Percentiles rank a stretch among this genome's conserved stretches.
phyloP scores from a whole-genome alignment of 2,113 vertebrate genomes.

The Coptodon bakossiorum region DNA sequence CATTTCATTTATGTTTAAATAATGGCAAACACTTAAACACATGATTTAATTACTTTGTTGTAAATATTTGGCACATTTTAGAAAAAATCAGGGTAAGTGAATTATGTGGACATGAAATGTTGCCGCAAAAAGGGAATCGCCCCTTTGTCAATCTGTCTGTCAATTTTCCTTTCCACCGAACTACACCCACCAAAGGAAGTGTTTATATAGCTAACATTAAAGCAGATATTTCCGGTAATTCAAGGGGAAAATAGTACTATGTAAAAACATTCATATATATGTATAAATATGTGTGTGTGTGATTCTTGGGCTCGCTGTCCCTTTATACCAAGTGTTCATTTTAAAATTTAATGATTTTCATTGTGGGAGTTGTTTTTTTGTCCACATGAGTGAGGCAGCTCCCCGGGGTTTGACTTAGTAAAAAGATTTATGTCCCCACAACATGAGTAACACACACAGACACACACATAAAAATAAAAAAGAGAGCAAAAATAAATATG shows the following conservation, averaged over 20 bases:
- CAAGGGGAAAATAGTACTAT: background rate
- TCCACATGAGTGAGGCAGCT: background rate
- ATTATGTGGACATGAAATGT: background rate
- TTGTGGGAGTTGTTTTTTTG: background rate
- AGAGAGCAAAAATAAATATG: background rate
- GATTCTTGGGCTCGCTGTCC: background rate
- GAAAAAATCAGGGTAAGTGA: background rate
- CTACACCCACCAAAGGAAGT: background rate
- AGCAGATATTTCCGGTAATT: background rate
- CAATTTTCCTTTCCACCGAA: background rate
- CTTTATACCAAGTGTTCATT: rapidly evolving
- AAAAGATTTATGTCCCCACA: background rate
- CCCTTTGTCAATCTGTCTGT: background rate
- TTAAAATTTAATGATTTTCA: background rate
- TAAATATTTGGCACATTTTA: background rate
- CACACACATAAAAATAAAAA: background rate
- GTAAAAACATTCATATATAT: background rate
- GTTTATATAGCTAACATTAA: background rate
- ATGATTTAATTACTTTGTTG: background rate
- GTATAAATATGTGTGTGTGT: rapidly evolving
- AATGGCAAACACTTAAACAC: background rate
- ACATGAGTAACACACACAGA: background rate
- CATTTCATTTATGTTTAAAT: background rate
- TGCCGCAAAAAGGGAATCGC: rapidly evolving
- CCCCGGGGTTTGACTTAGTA: background rate